Percentiles rank a stretch among this genome's conserved stretches.
Evolutionary conservation across 2,113 vertebrate species (phyloP).

Genomic region (Cygnus buccinator): DNA sequence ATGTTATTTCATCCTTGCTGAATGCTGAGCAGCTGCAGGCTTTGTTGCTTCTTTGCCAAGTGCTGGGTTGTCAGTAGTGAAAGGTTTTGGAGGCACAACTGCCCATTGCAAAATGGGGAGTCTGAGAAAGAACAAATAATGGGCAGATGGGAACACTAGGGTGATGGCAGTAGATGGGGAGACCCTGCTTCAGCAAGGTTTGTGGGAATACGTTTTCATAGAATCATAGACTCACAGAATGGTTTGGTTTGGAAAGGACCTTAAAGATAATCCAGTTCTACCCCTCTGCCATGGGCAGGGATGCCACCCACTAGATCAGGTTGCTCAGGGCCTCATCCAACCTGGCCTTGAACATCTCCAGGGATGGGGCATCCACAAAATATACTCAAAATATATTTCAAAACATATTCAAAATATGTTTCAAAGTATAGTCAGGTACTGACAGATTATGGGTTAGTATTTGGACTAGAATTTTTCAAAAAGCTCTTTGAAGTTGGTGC

Average conservation of each 20-base stretch:
- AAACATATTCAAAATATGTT: no score
- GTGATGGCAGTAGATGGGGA: neutral
- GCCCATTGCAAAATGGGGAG: neutral
- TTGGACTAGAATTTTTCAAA: neutral
- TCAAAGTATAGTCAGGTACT: neutral
- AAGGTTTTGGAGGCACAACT: neutral
- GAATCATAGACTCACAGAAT: no score
- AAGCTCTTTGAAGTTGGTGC: neutral
- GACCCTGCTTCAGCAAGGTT: neutral
- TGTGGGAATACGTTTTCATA: neutral
- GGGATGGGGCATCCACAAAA: no score
- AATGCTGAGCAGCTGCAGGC: neutral
- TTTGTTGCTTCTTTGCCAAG: neutral
- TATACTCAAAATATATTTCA: no score
- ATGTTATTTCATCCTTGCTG: neutral
- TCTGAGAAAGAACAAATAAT: neutral
- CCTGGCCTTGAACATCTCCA: no score
- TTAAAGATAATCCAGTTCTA: no score
- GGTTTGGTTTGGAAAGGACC: no score
- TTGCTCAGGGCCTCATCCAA: no score
- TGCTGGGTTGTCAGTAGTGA: accelerated
- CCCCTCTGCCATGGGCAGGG: no score
- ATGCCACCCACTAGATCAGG: no score
- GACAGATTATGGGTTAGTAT: neutral
- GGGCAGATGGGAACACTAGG: neutral